phyloP scores from a whole-genome alignment of 1,140 invertebrate species.

The Coelopa frigida region DNA sequence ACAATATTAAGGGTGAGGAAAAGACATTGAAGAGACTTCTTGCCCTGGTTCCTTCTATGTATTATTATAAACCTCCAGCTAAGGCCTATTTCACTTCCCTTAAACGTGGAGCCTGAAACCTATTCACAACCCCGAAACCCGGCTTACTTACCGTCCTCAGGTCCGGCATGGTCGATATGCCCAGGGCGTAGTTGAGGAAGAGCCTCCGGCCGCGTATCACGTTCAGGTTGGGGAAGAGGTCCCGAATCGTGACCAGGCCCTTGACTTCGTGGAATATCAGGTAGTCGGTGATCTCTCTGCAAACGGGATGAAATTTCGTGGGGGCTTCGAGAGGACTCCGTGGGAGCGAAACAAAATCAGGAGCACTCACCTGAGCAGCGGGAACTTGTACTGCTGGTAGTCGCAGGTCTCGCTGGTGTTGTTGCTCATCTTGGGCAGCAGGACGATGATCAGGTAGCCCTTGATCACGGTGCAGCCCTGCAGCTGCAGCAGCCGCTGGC shows the following conservation, averaged over 20 bases:
- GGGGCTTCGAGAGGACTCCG: too few species aligned
- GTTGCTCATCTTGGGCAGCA: conserved; percentile 52
- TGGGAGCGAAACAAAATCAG: too few species aligned
- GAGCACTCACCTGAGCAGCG: too few species aligned
- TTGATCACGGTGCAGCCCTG: conserved; percentile 77
- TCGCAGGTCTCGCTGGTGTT: background rate
- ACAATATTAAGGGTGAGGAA: too few species aligned
- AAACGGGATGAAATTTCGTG: too few species aligned
- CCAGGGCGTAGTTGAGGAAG: conserved; percentile 82
- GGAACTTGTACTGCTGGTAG: conserved; percentile 7
- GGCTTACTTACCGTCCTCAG: conserved; percentile 21
- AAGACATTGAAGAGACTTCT: too few species aligned
- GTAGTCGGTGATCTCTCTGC: conserved; percentile 57
- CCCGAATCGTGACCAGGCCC: conserved; percentile 66
- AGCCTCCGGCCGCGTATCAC: conserved; percentile 86
- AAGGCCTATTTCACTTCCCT: too few species aligned
- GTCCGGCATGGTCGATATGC: conserved; percentile 49
- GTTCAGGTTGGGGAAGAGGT: conserved; percentile 87
- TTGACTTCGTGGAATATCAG: conserved; percentile 59
- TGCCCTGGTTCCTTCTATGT: too few species aligned
- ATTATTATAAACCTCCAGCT: too few species aligned
- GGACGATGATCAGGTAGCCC: conserved; percentile 70
- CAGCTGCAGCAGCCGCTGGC: conserved; percentile 59
- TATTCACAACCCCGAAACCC: background rate
- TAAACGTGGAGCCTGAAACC: too few species aligned